Evolutionary conservation across 2,888 invertebrate species (phyloP).

Genomic region (Maniola hyperantus): DNA sequence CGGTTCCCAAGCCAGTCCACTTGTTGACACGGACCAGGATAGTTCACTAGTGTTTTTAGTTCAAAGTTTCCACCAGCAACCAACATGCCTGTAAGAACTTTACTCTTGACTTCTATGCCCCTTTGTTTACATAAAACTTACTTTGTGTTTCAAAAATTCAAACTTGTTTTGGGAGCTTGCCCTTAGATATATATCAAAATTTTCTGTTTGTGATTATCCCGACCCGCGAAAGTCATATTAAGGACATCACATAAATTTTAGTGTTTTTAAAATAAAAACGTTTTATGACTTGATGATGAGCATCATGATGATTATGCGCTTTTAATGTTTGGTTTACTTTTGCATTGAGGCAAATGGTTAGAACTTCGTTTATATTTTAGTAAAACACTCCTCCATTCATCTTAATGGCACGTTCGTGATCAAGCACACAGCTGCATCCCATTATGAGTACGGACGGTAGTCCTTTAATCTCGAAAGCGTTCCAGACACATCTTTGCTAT

Average conservation of each 20-base stretch:
- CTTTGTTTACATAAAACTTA: conserved; percentile 3
- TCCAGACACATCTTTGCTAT: conserved; percentile 57
- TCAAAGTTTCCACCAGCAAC: conserved; percentile 47
- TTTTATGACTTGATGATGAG: background rate
- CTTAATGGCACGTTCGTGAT: conserved; percentile 25
- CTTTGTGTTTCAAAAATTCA: background rate
- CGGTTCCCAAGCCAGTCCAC: conserved; percentile 65
- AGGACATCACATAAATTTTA: background rate
- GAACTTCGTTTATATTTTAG: conserved; percentile 10
- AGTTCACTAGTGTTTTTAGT: conserved; percentile 58
- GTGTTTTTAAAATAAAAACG: background rate
- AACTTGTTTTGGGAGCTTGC: background rate
- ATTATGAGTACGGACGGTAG: conserved; percentile 35
- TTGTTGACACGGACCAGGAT: conserved; percentile 61
- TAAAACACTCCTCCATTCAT: conserved; percentile 8
- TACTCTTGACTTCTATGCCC: background rate
- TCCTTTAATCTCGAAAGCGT: conserved; percentile 52
- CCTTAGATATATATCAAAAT: background rate
- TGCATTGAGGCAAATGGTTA: background rate
- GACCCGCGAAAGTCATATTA: background rate
- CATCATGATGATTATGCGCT: background rate
- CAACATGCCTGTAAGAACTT: conserved; percentile 71
- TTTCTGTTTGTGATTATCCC: background rate
- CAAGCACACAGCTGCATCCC: conserved; percentile 44
- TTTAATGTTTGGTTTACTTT: background rate